These are phyloP conservation scores for Toxonevra muliebris DNA, from an alignment of 2,888 invertebrate species.

Conservation along the genomic window DNA sequence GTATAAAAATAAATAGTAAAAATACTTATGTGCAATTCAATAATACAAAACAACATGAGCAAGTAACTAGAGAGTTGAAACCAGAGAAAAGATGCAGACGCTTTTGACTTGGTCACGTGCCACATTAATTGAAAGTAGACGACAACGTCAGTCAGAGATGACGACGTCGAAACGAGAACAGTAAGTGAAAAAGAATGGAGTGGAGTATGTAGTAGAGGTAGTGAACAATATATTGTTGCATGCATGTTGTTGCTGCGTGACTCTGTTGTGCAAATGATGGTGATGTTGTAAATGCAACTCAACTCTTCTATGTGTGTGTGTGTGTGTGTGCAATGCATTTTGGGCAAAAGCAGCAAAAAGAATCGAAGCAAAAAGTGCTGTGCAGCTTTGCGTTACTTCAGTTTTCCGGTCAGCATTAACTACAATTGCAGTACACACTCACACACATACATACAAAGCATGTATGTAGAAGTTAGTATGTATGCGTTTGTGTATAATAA, in stretches of 20 bases:
- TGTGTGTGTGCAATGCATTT: background rate
- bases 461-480: too few species aligned
- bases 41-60: too few species aligned
- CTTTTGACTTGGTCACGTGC: slow-evolving; percentile 38
- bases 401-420: background rate
- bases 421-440: background rate
- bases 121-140: slow-evolving; percentile 38
- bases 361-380: background rate
- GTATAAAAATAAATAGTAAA: too few species aligned
- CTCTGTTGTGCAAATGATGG: slow-evolving; percentile 12
- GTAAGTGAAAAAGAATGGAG: too few species aligned
- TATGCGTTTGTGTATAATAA: too few species aligned
- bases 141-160: slow-evolving; percentile 23
- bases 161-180: background rate
- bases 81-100: slow-evolving; percentile 23
- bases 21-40: too few species aligned
- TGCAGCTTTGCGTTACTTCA: background rate
- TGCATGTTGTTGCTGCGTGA: background rate
- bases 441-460: background rate
- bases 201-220: slow-evolving; percentile 4
- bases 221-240: background rate
- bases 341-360: background rate
- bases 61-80: too few species aligned
- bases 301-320: background rate
- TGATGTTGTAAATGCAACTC: slow-evolving; percentile 13